These are phyloP conservation scores for Elymnias hypermnestra DNA, from an alignment of 1,140 invertebrate species.

Conservation along the genomic window DNA sequence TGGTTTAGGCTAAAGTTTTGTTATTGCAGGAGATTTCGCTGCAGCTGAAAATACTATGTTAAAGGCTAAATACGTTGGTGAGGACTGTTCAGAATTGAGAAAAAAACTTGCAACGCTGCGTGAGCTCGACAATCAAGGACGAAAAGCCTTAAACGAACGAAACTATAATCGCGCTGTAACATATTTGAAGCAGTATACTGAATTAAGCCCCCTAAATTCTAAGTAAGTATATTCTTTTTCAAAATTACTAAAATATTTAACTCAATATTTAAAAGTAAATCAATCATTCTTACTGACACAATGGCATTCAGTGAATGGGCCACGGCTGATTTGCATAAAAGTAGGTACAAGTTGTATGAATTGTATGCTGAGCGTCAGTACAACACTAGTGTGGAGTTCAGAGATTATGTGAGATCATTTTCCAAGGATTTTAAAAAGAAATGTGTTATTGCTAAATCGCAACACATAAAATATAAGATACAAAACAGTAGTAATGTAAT, in stretches of 20 bases:
- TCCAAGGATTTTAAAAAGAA: too few species aligned
- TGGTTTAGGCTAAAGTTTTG: neutral
- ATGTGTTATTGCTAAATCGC: too few species aligned
- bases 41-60: neutral
- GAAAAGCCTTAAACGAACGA: neutral
- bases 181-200: neutral
- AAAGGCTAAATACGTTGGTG: neutral
- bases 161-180: neutral
- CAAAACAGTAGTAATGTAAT: too few species aligned
- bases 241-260: neutral
- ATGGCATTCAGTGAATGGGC: too few species aligned
- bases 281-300: too few species aligned
- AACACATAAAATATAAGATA: too few species aligned
- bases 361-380: too few species aligned
- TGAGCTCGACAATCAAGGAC: neutral
- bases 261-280: too few species aligned
- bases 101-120: neutral
- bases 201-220: neutral
- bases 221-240: neutral
- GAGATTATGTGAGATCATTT: too few species aligned
- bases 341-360: neutral
- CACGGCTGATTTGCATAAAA: too few species aligned
- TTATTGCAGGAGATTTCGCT: neutral
- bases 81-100: neutral
- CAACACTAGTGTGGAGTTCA: too few species aligned